phyloP scores from a whole-genome alignment of 2,113 vertebrate species.

The Podilymbus podiceps region DNA sequence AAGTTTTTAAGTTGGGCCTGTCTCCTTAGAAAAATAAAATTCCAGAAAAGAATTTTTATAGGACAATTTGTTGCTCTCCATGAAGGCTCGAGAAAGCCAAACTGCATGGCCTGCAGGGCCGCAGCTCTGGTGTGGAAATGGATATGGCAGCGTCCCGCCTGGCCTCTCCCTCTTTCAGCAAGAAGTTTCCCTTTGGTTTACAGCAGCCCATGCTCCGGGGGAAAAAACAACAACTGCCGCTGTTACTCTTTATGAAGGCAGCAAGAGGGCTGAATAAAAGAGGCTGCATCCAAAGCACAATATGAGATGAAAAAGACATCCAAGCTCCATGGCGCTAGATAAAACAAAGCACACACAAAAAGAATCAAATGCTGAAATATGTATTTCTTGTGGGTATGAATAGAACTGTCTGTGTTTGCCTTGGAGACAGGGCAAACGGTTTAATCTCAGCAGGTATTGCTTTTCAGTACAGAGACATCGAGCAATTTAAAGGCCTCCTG shows the following conservation, averaged over 20 bases:
- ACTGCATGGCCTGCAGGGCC: background rate
- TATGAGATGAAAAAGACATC: background rate
- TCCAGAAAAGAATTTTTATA: background rate
- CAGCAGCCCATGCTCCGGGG: slow-evolving; percentile 8
- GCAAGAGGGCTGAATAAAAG: background rate
- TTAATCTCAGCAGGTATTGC: slow-evolving; percentile 59
- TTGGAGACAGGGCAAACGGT: slow-evolving; percentile 17
- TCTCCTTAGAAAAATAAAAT: background rate
- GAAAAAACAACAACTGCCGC: background rate
- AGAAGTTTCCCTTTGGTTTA: background rate
- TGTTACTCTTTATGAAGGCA: slow-evolving; percentile 25
- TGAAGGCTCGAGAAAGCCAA: background rate
- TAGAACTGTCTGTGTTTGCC: slow-evolving; percentile 43
- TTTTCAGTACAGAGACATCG: slow-evolving; percentile 4
- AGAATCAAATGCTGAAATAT: background rate
- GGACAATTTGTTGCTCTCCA: slow-evolving; percentile 15
- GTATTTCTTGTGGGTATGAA: slow-evolving; percentile 23
- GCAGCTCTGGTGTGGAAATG: background rate
- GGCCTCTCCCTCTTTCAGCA: background rate
- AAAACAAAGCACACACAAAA: slow-evolving; percentile 4
- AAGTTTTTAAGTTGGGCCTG: background rate
- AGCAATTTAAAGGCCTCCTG: slow-evolving; percentile 1
- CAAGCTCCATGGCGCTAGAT: slow-evolving; percentile 14
- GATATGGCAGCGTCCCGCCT: background rate
- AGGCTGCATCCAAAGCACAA: slow-evolving; percentile 5